Evolutionary conservation across 1,140 invertebrate species (phyloP).

Genomic region (Formica exsecta): DNA sequence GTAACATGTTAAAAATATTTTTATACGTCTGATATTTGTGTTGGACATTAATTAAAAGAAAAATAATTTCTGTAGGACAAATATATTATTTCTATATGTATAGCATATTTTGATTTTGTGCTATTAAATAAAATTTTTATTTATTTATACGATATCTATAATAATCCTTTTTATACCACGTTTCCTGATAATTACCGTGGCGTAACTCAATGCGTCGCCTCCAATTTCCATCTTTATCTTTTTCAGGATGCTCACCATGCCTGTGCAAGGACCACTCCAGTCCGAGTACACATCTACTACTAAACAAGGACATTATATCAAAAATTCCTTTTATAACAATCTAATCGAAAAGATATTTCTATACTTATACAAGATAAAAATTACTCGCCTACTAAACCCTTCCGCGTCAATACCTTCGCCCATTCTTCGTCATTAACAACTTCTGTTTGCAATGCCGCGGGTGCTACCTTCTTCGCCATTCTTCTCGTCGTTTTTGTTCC

Average conservation of each 20-base stretch:
- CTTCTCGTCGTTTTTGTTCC: constrained; percentile 75
- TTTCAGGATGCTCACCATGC: constrained; percentile 94
- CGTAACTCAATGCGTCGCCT: constrained; percentile 93
- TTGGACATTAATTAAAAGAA: background rate
- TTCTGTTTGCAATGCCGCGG: constrained; percentile 92
- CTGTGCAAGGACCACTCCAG: constrained; percentile 96
- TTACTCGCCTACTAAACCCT: constrained; percentile 92
- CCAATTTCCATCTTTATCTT: constrained; percentile 96
- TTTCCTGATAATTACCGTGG: constrained; percentile 88
- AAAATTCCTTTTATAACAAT: constrained; percentile 17
- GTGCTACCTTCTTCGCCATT: constrained; percentile 91
- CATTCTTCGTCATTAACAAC: constrained; percentile 95
- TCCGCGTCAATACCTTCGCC: constrained; percentile 91
- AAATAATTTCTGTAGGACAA: background rate
- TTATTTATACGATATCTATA: constrained; percentile 14
- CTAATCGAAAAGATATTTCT: background rate
- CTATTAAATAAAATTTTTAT: background rate
- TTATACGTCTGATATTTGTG: background rate
- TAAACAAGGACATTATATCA: constrained; percentile 80
- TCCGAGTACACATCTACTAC: constrained; percentile 97
- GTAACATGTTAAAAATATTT: background rate
- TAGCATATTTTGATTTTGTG: background rate
- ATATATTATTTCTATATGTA: background rate
- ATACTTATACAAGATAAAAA: background rate
- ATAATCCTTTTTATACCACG: background rate